Percentiles rank a stretch among this genome's conserved stretches.
phyloP scores from a whole-genome alignment of 2,888 invertebrate species.

The Patella caerulea region DNA sequence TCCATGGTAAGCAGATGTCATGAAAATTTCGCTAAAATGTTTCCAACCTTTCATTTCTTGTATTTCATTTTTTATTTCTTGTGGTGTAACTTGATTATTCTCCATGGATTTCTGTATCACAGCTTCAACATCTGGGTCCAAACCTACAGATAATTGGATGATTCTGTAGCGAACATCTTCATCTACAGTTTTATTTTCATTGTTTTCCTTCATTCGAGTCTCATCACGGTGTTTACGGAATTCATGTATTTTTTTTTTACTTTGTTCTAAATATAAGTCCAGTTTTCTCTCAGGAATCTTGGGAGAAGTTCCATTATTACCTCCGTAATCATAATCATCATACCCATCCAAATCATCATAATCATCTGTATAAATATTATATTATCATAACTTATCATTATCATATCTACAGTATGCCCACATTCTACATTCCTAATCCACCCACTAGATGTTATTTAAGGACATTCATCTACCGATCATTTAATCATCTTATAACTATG shows the following conservation, averaged over 20 bases:
- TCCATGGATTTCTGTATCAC: conserved; percentile 29
- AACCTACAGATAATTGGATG: background rate
- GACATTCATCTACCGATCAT: too few species aligned
- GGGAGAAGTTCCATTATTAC: background rate
- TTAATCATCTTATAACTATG: too few species aligned
- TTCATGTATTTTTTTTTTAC: background rate
- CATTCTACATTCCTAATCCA: too few species aligned
- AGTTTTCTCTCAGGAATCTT: background rate
- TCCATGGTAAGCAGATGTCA: conserved; percentile 88
- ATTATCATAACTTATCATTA: too few species aligned
- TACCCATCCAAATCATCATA: background rate
- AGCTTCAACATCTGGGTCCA: background rate
- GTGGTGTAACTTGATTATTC: conserved; percentile 38
- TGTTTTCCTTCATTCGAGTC: background rate
- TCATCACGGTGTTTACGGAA: background rate
- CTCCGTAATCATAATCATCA: background rate
- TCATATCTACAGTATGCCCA: too few species aligned
- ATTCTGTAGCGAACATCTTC: background rate
- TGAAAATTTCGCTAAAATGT: conserved; percentile 89
- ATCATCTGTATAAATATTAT: background rate
- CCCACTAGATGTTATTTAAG: too few species aligned
- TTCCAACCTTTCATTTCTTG: conserved; percentile 76
- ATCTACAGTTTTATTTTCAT: background rate
- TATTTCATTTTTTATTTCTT: conserved; percentile 50
- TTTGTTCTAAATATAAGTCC: background rate